Evolutionary conservation across 2,113 vertebrate species (phyloP), one percentile per base, ranked within the genome.

Genomic region (Paracanthobrama guichenoti): DNA sequence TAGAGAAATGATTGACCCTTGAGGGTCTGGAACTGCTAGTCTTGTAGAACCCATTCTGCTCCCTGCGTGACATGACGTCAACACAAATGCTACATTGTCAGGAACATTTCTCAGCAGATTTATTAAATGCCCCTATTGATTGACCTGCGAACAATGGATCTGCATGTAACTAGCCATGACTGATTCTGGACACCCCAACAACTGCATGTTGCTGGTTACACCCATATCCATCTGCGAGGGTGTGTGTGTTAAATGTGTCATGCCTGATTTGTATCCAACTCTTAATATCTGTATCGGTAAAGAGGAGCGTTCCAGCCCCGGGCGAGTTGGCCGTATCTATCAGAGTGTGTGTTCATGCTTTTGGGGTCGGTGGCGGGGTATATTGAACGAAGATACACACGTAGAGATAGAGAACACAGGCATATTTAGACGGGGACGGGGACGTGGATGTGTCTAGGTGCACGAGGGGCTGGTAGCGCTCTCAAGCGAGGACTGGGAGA

Each of bases 401-500:
- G 44, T 50, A 85, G 64, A 82, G 53, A 66, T 77, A 35, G 55
- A 79, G 35, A 76, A 57, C 64, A 78, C 60, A 77, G 75, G 77
- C 73, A 57, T 66, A 55, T 50, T n/a, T 35, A 73, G 20, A 53
- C 2, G 18, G 69, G 64, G 60, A 57, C 18, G 18, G 59, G 64
- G 60, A 57, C 31, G 8, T 14, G 24, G 18, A 67, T 39, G 31
- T 76, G 50, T 84, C 88, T 97, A 99, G 44, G 97, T 94, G 92
- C 97, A 97, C 0, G 97, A 97, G 62, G 98, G 98, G 90, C 98
- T 98, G 91, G 97, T 97, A 90, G 97, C 95, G 86, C 98, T 99
- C 94, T 99, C 98, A 92, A 99, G 93, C 55, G 97, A 98, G 83
- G 98, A 99, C 94, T 99, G 98, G 79, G 98, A 99, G 83, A 98